Base-by-base conservation (phyloP, 2,113 vertebrate species). In the Epinephelus cyanopodus region DNA sequence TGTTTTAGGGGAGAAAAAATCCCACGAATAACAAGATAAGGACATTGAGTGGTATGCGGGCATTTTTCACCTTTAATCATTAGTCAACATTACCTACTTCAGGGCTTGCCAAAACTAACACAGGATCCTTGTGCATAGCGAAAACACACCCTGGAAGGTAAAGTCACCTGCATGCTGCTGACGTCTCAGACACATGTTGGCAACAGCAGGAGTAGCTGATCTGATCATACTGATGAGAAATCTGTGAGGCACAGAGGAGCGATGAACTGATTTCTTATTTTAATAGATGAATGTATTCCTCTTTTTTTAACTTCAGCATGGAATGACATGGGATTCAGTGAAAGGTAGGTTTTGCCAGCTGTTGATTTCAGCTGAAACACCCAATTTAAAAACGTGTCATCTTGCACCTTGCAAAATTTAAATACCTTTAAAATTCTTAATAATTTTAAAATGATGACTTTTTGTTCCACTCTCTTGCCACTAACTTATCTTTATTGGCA, bases 71-170 rank as follows among this genome's bases (percentile, higher is more conserved):
- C 61, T 78, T 42, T 75, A 86, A 81, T 89, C 65, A 56, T 84
- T 87, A 79, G 74, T 83, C 78, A 80, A 39, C 58, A 13, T 65
- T 66, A 45, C 21, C 37, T 10, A 10, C 52, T 19, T 42, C 47
- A 82, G 76, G 79, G 33, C 63, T 68, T 67, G 92, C 92, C 91
- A 92, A 92, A 90, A 86, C 87, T 39, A 93, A 94, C 92, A 92
- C 71, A 68, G 39, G 62, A 72, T 84, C 79, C 61, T 67, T 77
- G 66, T 54, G 69, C 54, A 69, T 65, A 85, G 71, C 67, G 54
- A 45, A 58, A 87, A 85, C 93, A 87, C 93, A 83, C 90, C 90
- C 93, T 81, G 79, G 42, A 74, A 83, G 79, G 76, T 65, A 67
- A 18, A 52, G 27, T 45, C 29, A 85, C 88, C 65, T 86, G 70